phyloP scores from a whole-genome alignment of 2,888 invertebrate species.

The Yponomeuta plumbellus region DNA sequence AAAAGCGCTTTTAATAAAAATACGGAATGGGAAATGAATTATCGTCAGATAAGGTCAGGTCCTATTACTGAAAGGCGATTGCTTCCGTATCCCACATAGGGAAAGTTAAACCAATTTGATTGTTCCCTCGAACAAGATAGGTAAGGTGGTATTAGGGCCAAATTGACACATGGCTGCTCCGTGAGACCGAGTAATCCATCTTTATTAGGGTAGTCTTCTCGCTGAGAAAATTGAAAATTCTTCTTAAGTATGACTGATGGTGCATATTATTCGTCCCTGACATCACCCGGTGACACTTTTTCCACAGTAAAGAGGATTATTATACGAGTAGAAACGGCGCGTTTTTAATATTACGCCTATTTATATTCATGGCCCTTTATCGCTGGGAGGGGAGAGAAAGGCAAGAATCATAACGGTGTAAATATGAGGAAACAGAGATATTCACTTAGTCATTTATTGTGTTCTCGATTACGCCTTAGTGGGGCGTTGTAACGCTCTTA shows the following conservation, averaged over 20 bases:
- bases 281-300: conserved; percentile 43
- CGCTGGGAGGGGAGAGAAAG: conserved; percentile 42
- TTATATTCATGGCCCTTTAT: conserved; percentile 68
- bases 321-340: conserved; percentile 45
- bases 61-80: not conserved
- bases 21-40: not conserved
- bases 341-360: conserved; percentile 68
- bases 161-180: conserved; percentile 47
- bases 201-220: conserved; percentile 62
- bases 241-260: conserved; percentile 74
- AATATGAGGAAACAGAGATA: conserved; percentile 55
- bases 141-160: conserved; percentile 24
- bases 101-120: conserved; percentile 15
- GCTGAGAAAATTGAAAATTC: conserved; percentile 70
- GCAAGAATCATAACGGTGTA: conserved; percentile 56
- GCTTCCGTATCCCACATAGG: not conserved
- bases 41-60: not conserved
- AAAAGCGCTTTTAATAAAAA: not conserved
- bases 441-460: conserved; percentile 59
- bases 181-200: conserved; percentile 56
- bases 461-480: conserved; percentile 25
- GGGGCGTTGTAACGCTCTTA: conserved; percentile 8
- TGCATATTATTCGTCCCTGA: conserved; percentile 63
- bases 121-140: conserved; percentile 14
- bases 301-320: conserved; percentile 68